A percentile compares a stretch with the other conserved stretches of the same genome.
phyloP scores from a whole-genome alignment of 2,888 invertebrate species.

The Epinotia brunnichana region DNA sequence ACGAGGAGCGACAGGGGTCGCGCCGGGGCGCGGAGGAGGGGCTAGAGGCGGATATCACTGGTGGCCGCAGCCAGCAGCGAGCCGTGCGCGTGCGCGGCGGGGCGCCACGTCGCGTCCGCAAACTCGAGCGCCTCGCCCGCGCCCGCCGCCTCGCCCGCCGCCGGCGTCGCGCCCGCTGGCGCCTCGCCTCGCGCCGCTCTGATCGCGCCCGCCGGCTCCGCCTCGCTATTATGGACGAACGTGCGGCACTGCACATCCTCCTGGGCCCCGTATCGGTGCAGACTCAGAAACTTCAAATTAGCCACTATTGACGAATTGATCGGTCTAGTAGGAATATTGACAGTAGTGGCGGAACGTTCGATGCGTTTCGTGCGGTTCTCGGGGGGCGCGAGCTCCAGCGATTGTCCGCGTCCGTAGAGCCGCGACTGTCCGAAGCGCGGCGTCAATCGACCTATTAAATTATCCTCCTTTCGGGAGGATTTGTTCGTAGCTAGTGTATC shows the following conservation, averaged over 20 bases:
- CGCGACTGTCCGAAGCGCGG: conserved; percentile 78
- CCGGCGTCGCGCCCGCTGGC: conserved; percentile 45
- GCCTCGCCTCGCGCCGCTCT: conserved; percentile 42
- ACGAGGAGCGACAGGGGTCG: conserved; percentile 38
- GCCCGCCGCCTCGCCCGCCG: conserved; percentile 42
- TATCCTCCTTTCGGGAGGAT: conserved; percentile 67
- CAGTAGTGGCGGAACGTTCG: conserved; percentile 76
- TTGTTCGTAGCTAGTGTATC: conserved; percentile 55
- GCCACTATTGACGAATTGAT: conserved; percentile 76
- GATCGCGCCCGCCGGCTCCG: conserved; percentile 47
- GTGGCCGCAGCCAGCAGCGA: conserved; percentile 65
- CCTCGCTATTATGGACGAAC: conserved; percentile 54
- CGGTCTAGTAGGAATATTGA: conserved; percentile 68
- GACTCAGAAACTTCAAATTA: conserved; percentile 74
- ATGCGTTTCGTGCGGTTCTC: conserved; percentile 64
- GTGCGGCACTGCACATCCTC: conserved; percentile 63
- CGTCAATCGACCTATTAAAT: conserved; percentile 74
- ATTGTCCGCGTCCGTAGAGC: conserved; percentile 73
- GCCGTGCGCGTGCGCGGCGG: conserved; percentile 48
- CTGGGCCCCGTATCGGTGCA: conserved; percentile 76
- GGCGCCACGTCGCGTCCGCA: conserved; percentile 50
- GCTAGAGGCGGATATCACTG: conserved; percentile 71
- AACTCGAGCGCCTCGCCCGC: conserved; percentile 44
- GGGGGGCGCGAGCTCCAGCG: conserved; percentile 68
- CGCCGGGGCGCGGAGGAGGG: conserved; percentile 41